Conservation (phyloP, 2,113 vertebrate species). For the Electrona antarctica region DNA sequence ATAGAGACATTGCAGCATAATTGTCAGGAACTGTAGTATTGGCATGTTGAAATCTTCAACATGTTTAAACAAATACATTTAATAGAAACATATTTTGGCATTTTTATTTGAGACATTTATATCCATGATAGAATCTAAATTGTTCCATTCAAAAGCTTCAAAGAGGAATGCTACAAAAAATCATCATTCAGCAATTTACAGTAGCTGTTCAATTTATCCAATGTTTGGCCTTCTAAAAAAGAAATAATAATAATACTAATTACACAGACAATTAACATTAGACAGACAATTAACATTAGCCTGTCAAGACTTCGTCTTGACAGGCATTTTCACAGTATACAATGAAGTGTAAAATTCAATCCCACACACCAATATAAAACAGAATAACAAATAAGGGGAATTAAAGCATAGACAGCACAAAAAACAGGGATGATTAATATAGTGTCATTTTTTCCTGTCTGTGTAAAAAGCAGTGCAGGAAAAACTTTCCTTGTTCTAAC, state of each 20-base stretch:
- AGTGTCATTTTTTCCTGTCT: constrained; percentile 24
- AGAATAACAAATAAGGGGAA: constrained; percentile 38
- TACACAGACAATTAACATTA: constrained; percentile 18
- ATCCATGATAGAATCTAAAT: constrained; percentile 12
- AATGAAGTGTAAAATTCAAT: constrained; percentile 25
- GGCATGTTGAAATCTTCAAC: background rate
- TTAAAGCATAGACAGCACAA: constrained; percentile 14
- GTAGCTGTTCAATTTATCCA: constrained; percentile 5
- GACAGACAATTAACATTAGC: constrained; percentile 23
- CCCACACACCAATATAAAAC: constrained; percentile 49
- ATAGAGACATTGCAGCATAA: background rate
- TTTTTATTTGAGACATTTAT: constrained; percentile 34
- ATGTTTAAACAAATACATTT: background rate
- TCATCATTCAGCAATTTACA: constrained; percentile 13
- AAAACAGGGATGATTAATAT: constrained; percentile 46
- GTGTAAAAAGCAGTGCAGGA: constrained; percentile 45
- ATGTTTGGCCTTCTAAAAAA: constrained; percentile 18
- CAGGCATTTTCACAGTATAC: constrained; percentile 28
- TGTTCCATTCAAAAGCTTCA: constrained; percentile 11
- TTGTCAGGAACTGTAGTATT: background rate
- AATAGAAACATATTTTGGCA: background rate
- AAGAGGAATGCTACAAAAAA: constrained; percentile 26
- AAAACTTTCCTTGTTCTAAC: constrained; percentile 9
- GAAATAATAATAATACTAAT: too few species aligned
- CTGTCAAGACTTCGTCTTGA: constrained; percentile 10